A percentile compares a stretch with the other conserved stretches of the same genome.
These are phyloP conservation scores for Drosophila funebris DNA, from an alignment of 1,140 invertebrate genomes.

Conservation along the genomic window DNA sequence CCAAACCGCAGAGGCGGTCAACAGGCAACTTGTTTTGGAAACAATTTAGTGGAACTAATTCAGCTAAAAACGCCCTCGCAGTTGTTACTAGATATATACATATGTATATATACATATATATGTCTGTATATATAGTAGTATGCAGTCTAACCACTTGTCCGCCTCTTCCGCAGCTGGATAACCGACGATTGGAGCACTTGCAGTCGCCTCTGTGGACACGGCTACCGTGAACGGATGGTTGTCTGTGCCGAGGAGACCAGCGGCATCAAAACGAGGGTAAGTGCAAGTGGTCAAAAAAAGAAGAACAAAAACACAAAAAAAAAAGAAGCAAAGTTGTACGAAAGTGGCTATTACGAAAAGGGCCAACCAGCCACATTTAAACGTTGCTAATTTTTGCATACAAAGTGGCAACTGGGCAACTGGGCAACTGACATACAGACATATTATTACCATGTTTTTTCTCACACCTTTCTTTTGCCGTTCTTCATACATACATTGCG, in stretches of 20 bases:
- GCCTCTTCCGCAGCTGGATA: conserved; percentile 89
- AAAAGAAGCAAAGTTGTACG: conserved; percentile 19
- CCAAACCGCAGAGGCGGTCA: conserved; percentile 31
- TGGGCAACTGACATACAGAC: conserved; percentile 5
- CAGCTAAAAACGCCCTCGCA: conserved; percentile 21
- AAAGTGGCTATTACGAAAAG: conserved; percentile 57
- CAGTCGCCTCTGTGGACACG: conserved; percentile 92
- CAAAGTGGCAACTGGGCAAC: conserved; percentile 29
- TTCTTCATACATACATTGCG: conserved; percentile 14
- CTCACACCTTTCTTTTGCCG: conserved; percentile 28
- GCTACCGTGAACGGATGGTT: conserved; percentile 89
- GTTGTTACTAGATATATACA: not conserved
- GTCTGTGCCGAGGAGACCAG: conserved; percentile 91
- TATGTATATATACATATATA: not conserved
- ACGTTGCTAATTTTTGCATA: conserved; percentile 64
- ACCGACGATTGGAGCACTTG: conserved; percentile 94
- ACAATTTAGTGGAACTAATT: conserved; percentile 61
- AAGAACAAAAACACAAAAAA: not conserved
- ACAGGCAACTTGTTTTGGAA: conserved; percentile 36
- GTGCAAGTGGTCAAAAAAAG: conserved; percentile 44
- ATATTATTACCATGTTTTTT: conserved; percentile 69
- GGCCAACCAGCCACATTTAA: conserved; percentile 41
- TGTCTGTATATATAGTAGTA: conserved; percentile 1
- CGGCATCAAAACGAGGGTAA: conserved; percentile 88
- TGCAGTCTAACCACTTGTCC: conserved; percentile 45